Base-by-base conservation (phyloP, 1,140 invertebrate genomes). In the Drosophila santomea region DNA sequence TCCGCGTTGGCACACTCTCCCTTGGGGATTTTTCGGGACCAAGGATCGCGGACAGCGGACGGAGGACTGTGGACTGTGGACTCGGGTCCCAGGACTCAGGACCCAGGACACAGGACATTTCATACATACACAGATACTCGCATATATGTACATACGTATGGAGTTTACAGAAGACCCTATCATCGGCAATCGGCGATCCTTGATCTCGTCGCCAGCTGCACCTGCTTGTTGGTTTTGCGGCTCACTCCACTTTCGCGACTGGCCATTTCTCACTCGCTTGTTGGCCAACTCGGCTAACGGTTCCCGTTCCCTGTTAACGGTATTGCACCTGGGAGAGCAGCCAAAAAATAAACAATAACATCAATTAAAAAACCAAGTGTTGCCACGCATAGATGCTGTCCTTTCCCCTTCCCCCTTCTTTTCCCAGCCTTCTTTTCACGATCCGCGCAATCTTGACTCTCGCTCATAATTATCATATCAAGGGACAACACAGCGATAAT, bases 401-500 rank as follows among this genome's bases (percentile, higher is more conserved):
- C 32, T 12, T 2, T 2, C 20, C 20, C 20, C 20, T 20, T 20
- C 20, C 20, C 20, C 2, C 20, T 20, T 20, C 20, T 20, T 20
- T 20, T 1, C 20, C 17, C 17, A 17, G 17, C 2, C 20, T 20
- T 20, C 20, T 20, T 20, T 20, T 1, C 28, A 38, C 61, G 61
- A 67, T 69, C 43, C 43, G 20, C 51, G 10, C 28, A 44, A 41
- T 58, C 71, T 63, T 60, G 74, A 58, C 43, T 45, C 43, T 63
- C 32, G 32, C 82, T 74, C 74, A 75, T 86, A 82, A 86, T 81
- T 86, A 86, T 86, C 71, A 85, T 72, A 86, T 86, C 78, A 86
- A 43, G 56, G 17, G 20, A 55, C 4, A 38, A 17, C 47, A 50
- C 25, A 17, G 48, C 48, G 28, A 48, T 51, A 36, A 52, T 4